These are phyloP conservation scores for Cremastobaeus sp. DNA, from an alignment of 2,888 invertebrate species.

Conservation along the genomic window DNA sequence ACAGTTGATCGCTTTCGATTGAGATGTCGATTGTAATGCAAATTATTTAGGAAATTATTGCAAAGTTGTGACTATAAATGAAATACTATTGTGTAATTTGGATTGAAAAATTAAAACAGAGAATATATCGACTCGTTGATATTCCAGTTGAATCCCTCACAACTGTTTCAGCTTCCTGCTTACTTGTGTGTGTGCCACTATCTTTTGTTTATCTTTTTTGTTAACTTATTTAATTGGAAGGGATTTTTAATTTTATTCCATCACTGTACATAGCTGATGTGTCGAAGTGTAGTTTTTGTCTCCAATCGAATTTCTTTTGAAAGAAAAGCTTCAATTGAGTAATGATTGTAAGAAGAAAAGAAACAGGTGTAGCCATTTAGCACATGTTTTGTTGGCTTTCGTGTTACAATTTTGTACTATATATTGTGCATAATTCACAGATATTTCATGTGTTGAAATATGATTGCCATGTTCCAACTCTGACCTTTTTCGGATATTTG, in stretches of 20 bases:
- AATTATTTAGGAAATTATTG: constrained; percentile 24
- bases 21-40: no score
- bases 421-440: constrained; percentile 31
- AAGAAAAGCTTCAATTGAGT: constrained; percentile 24
- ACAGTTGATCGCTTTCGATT: constrained; percentile 22
- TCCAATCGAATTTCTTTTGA: constrained; percentile 16
- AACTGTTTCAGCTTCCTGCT: no score
- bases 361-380: constrained; percentile 8
- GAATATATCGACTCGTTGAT: constrained; percentile 27
- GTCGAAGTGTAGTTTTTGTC: constrained; percentile 20
- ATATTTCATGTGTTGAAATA: constrained; percentile 21
- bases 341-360: constrained; percentile 18
- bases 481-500: no score
- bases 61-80: constrained; percentile 14
- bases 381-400: constrained; percentile 16
- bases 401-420: constrained; percentile 26
- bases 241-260: constrained; percentile 21
- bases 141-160: not conserved
- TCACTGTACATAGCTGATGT: constrained; percentile 17
- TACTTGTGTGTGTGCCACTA: no score
- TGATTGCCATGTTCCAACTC: no score
- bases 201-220: not conserved
- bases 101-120: constrained; percentile 19
- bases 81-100: constrained; percentile 21
- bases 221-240: constrained; percentile 15